Evolutionary conservation across 2,888 invertebrate species (phyloP), one percentile per base, ranked within the genome.

Genomic region (Nebria salina): DNA sequence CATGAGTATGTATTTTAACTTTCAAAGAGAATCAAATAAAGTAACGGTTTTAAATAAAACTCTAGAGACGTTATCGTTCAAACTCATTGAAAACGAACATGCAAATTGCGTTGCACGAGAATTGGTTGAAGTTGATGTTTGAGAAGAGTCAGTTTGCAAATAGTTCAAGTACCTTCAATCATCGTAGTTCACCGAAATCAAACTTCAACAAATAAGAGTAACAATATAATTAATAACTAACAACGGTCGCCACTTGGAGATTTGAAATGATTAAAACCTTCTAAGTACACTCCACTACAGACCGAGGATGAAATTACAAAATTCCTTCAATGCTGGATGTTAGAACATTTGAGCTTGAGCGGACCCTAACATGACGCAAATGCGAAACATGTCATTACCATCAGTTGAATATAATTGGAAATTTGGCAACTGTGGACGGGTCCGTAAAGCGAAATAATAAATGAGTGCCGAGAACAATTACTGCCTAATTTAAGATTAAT

Each of bases 171-270:
- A 72, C 70, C n/a, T 72, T 72, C 77, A 72, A 72, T 77, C 65
- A 72, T 72, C 64, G 65, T 72, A 43, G 20, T 77, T 43, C 54
- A 72, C 72, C 64, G 25, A 77, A 20, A 64, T 72, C 26, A 41
- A 72, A 72, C 54, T 72, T 72, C 25, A 13, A 34, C 20, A 13
- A 54, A 4, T 8, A 54, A 54, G 20, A 65, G 77, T 72, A 77
- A 77, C 77, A 77, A 77, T 77, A 77, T 77, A 68, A 34, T 34
- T 34, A 5, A 77, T 77, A 77, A 72, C 77, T 77, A 72, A 54
- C 54, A 54, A 54, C 54, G 54, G 54, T 54, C 54, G 54, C 54
- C 54, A 54, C 3, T 54, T 54, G 8, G 54, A 54, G 7, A 54
- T 54, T 8, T 13, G 54, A 13, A 54, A 54, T 54, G 54, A 54